Conservation (phyloP, 2,113 vertebrate species). For the Crotophaga sulcirostris region DNA sequence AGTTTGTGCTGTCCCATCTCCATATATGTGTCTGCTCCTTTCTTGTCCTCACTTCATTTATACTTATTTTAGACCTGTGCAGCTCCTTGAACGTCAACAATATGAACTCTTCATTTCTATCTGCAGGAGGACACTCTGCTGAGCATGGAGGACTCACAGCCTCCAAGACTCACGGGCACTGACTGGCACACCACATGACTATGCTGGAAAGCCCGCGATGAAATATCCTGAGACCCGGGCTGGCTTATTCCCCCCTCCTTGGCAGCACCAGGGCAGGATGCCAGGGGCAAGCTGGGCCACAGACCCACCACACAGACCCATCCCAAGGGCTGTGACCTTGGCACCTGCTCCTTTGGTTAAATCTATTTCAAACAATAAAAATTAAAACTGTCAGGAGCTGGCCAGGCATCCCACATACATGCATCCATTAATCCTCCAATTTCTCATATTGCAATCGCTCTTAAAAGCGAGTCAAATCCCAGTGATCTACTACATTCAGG, state of each 20-base stretch:
- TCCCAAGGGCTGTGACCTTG: not conserved
- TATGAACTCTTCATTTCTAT: not conserved
- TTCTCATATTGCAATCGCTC: not conserved
- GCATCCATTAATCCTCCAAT: not conserved
- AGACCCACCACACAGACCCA: fast-evolving
- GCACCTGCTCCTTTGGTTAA: not conserved
- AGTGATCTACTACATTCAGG: too few species aligned
- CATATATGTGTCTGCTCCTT: not conserved
- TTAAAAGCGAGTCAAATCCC: not conserved
- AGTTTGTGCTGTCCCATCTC: not conserved
- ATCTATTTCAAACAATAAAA: not conserved
- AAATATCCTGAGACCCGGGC: fast-evolving
- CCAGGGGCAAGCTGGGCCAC: fast-evolving
- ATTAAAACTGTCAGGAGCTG: not conserved
- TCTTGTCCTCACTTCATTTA: not conserved
- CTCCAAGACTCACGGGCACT: fast-evolving
- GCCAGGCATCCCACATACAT: fast-evolving
- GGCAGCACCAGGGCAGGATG: fast-evolving
- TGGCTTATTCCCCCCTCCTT: not conserved
- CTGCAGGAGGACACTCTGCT: not conserved
- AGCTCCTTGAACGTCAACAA: not conserved
- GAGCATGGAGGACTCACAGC: fast-evolving
- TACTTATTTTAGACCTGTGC: fast-evolving
- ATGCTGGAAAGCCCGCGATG: fast-evolving
- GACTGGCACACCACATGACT: fast-evolving